phyloP scores from a whole-genome alignment of 2,113 vertebrate genomes.

The Rhinopomastus cyanomelas region DNA sequence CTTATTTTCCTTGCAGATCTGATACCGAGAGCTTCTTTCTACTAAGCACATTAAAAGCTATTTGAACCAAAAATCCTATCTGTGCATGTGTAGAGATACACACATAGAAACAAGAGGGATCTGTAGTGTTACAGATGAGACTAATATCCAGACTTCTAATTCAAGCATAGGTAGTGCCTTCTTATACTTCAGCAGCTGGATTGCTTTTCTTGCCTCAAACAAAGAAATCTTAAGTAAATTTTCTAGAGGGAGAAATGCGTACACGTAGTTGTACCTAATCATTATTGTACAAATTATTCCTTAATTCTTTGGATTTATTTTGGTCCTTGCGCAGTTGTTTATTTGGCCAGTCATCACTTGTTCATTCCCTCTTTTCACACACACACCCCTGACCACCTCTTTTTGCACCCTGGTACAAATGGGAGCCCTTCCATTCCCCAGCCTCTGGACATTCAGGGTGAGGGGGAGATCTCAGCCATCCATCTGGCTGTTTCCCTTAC shows the following conservation, averaged over 20 bases:
- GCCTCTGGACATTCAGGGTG: not conserved
- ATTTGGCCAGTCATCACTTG: not conserved
- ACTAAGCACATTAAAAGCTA: conserved; percentile 33
- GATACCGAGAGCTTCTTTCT: conserved; percentile 24
- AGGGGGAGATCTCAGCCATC: not conserved
- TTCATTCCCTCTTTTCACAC: not conserved
- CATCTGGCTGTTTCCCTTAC: not conserved
- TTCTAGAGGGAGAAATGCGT: not conserved
- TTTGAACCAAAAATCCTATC: conserved; percentile 37
- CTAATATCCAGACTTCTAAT: conserved; percentile 13
- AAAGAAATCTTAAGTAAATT: conserved; percentile 46
- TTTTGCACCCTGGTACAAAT: not conserved
- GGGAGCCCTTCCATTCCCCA: not conserved
- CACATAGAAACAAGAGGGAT: not conserved
- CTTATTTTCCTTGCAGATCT: conserved; percentile 44
- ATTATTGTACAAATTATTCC: conserved; percentile 12
- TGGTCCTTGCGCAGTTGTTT: not conserved
- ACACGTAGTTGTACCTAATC: not conserved
- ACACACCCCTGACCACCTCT: not conserved
- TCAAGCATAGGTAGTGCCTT: not conserved
- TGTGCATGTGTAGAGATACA: not conserved
- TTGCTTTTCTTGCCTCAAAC: conserved; percentile 19
- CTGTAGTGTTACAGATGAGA: not conserved
- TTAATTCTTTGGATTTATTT: conserved; percentile 10
- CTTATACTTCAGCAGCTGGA: conserved; percentile 1